Base-by-base conservation (phyloP, 1,140 invertebrate genomes). In the Galendromus occidentalis region DNA sequence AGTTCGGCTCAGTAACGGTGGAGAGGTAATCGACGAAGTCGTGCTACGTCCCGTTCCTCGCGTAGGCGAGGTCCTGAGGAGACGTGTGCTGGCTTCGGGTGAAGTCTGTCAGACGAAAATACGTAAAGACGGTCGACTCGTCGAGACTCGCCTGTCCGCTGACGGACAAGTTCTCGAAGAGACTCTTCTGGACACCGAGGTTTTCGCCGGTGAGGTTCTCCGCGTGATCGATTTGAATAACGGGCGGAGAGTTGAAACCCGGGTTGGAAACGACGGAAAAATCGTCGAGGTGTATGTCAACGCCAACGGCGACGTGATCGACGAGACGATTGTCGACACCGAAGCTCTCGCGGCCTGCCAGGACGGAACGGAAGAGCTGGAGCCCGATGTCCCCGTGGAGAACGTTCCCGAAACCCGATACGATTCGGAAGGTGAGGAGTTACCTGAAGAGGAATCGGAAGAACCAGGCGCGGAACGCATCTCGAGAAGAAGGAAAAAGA, bases 381-480 rank as follows among this genome's bases (percentile, higher is more conserved):
- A 25, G 6, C 4, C 25, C 17, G 22, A 59, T 4, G 51, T 14
- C 9, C 22, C 25, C 5, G 22, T 33, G 1, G 33, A 59, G 17
- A 25, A 12, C 25, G 33, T 22, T 22, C 2, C 14, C 17, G 51
- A 59, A 2, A 9, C 25, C 2, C 51, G 33, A 4, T 59, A 59
- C 51, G 51, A 59, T 22, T 59, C 51, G 12, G 51, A 59, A 59
- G 51, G 51, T 9, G 51, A 59, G 51, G 51, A 59, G 51, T 20
- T 59, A 4, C 51, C 22, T 59, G 12, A 25, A 6, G 51, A 59
- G n/a, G 51, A 59, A 59, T 29, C 14, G 25, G 51, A 59, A 17
- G 51, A 59, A 59, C 51, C n/a, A 9, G n/a, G 22, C 1, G 22
- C 14, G 51, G 12, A 25, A 22, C 51, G 51, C n/a, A 17, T 59